A percentile compares a stretch with the other conserved stretches of the same genome.
Conservation (phyloP, 2,113 vertebrate genomes). For the Lathamus discolor region DNA sequence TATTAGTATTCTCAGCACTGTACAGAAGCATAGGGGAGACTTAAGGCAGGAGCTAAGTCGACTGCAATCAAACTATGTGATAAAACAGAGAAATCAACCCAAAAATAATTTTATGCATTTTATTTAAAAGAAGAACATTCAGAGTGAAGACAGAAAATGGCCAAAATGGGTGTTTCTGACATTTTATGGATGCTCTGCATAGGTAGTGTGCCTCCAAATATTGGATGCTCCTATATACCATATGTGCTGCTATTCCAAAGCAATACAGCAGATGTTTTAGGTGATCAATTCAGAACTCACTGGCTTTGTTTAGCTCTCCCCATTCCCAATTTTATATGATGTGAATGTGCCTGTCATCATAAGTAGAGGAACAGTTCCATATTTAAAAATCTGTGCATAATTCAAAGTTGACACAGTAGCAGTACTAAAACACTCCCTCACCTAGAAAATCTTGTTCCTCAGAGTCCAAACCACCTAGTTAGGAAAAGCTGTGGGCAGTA, state of each 20-base stretch:
- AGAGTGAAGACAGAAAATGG: slow-evolving; percentile 25
- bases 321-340: slow-evolving; percentile 64
- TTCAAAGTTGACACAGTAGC: slow-evolving; percentile 47
- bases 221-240: slow-evolving; percentile 58
- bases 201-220: slow-evolving; percentile 61
- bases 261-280: slow-evolving; percentile 71
- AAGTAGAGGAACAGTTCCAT: slow-evolving; percentile 49
- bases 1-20: neutral
- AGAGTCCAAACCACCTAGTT: neutral
- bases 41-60: neutral
- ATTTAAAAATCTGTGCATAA: slow-evolving; percentile 53
- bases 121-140: neutral
- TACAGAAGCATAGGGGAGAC: neutral
- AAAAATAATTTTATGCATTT: neutral
- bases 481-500: neutral
- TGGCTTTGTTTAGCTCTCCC: slow-evolving; percentile 65
- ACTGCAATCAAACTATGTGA: neutral
- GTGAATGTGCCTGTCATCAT: slow-evolving; percentile 66
- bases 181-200: slow-evolving; percentile 55
- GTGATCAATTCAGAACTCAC: slow-evolving; percentile 64
- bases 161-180: slow-evolving; percentile 45
- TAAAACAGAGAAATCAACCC: slow-evolving; percentile 1
- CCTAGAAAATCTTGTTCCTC: neutral
- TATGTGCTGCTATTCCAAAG: slow-evolving; percentile 67
- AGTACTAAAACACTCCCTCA: neutral